phyloP scores from a whole-genome alignment of 92 coral and sea anemone genomes.

The Blastomussa wellsi region DNA sequence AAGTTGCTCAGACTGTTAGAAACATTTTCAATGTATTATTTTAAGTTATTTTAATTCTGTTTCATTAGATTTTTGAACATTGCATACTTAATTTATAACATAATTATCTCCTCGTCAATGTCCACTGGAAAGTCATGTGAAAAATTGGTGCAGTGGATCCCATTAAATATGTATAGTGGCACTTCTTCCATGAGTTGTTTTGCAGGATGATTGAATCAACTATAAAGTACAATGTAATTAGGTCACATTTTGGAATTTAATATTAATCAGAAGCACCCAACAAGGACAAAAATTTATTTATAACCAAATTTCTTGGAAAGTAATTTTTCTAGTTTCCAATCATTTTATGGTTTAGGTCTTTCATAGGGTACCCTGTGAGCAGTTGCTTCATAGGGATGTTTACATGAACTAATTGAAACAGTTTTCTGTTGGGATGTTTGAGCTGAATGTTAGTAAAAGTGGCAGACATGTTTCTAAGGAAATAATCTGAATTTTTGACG shows the following conservation, averaged over 20 bases:
- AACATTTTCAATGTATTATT: too few species aligned
- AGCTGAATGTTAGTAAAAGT: too few species aligned
- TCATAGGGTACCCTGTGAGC: too few species aligned
- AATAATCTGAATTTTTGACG: too few species aligned
- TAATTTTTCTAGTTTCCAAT: too few species aligned
- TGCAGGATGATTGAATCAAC: neutral
- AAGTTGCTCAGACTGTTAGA: too few species aligned
- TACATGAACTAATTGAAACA: too few species aligned
- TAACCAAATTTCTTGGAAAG: neutral
- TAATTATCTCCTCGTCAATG: neutral
- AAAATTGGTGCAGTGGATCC: neutral
- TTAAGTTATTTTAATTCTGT: neutral
- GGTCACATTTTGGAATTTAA: neutral
- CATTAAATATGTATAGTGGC: neutral
- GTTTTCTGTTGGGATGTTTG: too few species aligned
- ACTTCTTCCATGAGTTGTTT: neutral
- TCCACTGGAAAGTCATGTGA: neutral
- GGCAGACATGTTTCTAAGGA: too few species aligned
- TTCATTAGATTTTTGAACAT: neutral
- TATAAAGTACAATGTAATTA: neutral
- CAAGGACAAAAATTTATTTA: neutral
- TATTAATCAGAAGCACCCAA: too few species aligned
- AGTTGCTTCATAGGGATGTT: too few species aligned
- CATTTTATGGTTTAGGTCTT: too few species aligned
- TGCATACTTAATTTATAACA: neutral